These are phyloP conservation scores for crab-eating macaque (Macaca fascicularis) DNA, from an alignment of 2,113 vertebrate species.

Conservation along the genomic window DNA sequence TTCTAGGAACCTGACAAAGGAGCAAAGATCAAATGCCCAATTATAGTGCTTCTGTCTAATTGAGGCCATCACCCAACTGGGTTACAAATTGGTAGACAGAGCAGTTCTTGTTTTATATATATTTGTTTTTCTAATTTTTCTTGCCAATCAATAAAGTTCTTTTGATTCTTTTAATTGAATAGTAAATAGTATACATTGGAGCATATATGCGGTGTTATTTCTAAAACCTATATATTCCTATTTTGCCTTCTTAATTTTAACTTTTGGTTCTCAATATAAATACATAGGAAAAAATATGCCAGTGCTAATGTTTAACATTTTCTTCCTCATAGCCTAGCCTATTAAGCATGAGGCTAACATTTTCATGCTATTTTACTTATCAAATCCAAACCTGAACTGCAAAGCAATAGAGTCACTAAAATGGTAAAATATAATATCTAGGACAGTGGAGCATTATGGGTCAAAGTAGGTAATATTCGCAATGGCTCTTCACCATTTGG, in stretches of 20 bases:
- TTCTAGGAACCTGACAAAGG: not conserved
- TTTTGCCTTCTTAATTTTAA: slow-evolving; percentile 16
- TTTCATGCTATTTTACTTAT: not conserved
- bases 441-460: not conserved
- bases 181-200: not conserved
- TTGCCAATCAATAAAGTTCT: not conserved
- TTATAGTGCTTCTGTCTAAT: not conserved
- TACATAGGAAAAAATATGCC: not conserved
- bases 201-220: not conserved
- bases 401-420: not conserved
- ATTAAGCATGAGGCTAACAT: not conserved
- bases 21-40: not conserved
- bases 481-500: not conserved
- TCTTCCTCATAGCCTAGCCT: not conserved
- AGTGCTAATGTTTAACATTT: not conserved
- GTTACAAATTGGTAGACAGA: not conserved
- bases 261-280: slow-evolving; percentile 24
- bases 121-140: slow-evolving; percentile 39
- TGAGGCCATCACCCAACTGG: not conserved
- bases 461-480: not conserved
- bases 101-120: not conserved
- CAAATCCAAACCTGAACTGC: not conserved
- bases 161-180: slow-evolving; percentile 12
- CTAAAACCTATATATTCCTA: not conserved
- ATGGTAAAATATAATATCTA: not conserved